phyloP scores from a whole-genome alignment of 2,888 invertebrate species.

The Temnothorax unifasciatus region DNA sequence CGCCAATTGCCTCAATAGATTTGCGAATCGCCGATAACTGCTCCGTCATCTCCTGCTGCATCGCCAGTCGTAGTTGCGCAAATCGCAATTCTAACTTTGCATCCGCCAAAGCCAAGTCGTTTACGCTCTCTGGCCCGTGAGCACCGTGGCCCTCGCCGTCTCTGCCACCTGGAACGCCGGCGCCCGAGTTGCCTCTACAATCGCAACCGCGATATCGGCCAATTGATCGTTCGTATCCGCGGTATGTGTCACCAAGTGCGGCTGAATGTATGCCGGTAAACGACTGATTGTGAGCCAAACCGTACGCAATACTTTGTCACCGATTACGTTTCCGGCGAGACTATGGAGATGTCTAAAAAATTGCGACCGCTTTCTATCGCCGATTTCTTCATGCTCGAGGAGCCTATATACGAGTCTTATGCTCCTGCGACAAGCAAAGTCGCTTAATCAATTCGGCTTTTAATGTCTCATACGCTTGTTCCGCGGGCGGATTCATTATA shows the following conservation, averaged over 20 bases:
- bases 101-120: too few relatives aligned
- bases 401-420: not conserved
- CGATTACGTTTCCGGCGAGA: not conserved
- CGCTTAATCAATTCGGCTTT: not conserved
- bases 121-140: too few relatives aligned
- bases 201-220: not conserved
- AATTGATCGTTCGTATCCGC: not conserved
- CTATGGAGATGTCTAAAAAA: not conserved
- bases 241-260: not conserved
- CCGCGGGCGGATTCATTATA: not conserved
- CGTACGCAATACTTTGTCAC: not conserved
- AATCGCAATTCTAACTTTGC: not conserved
- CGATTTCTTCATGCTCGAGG: not conserved
- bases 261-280: not conserved
- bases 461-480: not conserved
- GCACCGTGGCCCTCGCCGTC: not conserved
- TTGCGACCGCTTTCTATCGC: not conserved
- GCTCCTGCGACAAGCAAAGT: not conserved
- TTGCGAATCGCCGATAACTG: not conserved
- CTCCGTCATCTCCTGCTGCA: not conserved
- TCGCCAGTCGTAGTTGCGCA: not conserved
- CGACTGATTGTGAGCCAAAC: not conserved
- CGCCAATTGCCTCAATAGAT: not conserved
- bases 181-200: not conserved
- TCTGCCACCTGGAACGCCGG: not conserved